Evolutionary conservation across 2,113 vertebrate genomes (phyloP).

Genomic region (Odontesthes bonariensis): DNA sequence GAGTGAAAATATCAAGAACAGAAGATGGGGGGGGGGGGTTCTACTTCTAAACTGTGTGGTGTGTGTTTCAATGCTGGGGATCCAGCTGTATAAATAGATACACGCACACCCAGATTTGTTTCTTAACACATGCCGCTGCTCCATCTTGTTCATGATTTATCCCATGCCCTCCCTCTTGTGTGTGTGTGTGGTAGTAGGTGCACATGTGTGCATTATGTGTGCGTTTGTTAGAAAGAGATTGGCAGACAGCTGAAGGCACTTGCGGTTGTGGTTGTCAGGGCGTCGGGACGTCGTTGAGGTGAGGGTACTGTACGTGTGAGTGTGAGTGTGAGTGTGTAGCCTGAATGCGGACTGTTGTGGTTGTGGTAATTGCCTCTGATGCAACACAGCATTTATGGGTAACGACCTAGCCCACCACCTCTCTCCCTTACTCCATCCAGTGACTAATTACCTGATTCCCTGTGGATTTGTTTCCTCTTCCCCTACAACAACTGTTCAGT

Average conservation of each 20-base stretch:
- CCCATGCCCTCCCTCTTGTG: slow-evolving; percentile 33
- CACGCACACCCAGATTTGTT: slow-evolving; percentile 45
- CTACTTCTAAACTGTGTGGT: slow-evolving; percentile 28
- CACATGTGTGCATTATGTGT: not conserved
- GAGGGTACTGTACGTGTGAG: slow-evolving; percentile 51
- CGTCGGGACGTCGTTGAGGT: slow-evolving; percentile 66
- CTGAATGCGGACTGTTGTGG: slow-evolving; percentile 69
- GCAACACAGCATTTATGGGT: slow-evolving; percentile 69
- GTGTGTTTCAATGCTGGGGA: slow-evolving; percentile 24
- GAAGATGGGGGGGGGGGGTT: slow-evolving; percentile 34
- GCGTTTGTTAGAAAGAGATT: slow-evolving; percentile 38
- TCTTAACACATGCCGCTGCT: slow-evolving; percentile 38
- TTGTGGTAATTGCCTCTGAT: slow-evolving; percentile 78
- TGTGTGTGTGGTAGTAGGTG: slow-evolving; percentile 14
- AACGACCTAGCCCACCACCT: slow-evolving; percentile 60
- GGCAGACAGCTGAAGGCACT: slow-evolving; percentile 70
- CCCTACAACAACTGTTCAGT: slow-evolving; percentile 72
- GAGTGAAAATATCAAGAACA: slow-evolving; percentile 51
- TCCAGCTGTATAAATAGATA: slow-evolving; percentile 68
- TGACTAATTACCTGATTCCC: slow-evolving; percentile 81
- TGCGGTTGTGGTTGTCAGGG: slow-evolving; percentile 76
- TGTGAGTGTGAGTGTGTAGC: slow-evolving; percentile 36
- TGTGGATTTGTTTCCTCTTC: slow-evolving; percentile 74
- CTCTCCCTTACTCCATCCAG: slow-evolving; percentile 53
- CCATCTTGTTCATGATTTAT: slow-evolving; percentile 43